Base-by-base conservation (phyloP, 1,140 invertebrate species). In the roundworm (Caenorhabditis elegans) region DNA sequence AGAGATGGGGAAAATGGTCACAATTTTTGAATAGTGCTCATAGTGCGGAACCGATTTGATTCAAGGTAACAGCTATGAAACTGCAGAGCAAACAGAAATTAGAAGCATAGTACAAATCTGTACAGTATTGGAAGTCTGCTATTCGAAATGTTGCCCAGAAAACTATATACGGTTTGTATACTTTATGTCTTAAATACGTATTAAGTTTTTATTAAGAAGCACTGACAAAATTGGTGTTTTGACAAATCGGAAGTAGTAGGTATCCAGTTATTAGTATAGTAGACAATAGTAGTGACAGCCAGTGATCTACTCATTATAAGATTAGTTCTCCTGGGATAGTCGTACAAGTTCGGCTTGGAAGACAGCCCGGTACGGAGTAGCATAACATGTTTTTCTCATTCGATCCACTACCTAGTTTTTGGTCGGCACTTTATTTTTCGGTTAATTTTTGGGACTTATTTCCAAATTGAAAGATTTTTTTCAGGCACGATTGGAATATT, bases 401-500 rank as follows among this genome's bases (percentile, higher is more conserved):
- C n/a, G n/a, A n/a, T n/a, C n/a, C n/a, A n/a, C n/a, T n/a, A n/a
- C n/a, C n/a, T n/a, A n/a, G n/a, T n/a, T n/a, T n/a, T n/a, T n/a
- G n/a, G n/a, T n/a, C n/a, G n/a, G n/a, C n/a, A n/a, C n/a, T n/a
- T n/a, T n/a, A n/a, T n/a, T n/a, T n/a, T n/a, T n/a, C n/a, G n/a
- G n/a, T n/a, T n/a, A n/a, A n/a, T n/a, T n/a, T n/a, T n/a, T n/a
- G n/a, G n/a, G n/a, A n/a, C n/a, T n/a, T n/a, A n/a, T n/a, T n/a
- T n/a, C n/a, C n/a, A n/a, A n/a, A n/a, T n/a, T n/a, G n/a, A n/a
- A n/a, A n/a, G n/a, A n/a, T 3, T 31, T 3, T 28, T 79, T 79
- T 79, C 55, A 79, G 78, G 78, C 78, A 13, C 51, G 55, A 31
- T 22, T 79, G 39, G 78, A 79, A 43, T 46, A 48, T 22, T 26